A percentile compares a stretch with the other conserved stretches of the same genome.
Conservation (phyloP, 2,888 invertebrate species). For the Agrotis puta region DNA sequence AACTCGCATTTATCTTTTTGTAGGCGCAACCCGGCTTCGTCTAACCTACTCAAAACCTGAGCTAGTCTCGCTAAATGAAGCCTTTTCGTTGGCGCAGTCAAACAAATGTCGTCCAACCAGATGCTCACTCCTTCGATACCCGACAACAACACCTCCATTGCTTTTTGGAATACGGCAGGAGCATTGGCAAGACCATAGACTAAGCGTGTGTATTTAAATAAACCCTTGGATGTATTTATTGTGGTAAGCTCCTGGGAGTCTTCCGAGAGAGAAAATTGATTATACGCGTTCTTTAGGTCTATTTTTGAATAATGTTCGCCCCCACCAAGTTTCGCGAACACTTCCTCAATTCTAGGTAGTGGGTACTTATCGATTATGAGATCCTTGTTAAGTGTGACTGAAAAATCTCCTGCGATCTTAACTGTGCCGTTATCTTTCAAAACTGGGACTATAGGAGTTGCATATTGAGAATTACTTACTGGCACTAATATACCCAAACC, state of each 20-base stretch:
- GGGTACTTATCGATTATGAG: not conserved
- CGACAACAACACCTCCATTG: too few species aligned
- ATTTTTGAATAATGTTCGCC: not conserved
- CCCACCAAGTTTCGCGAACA: not conserved
- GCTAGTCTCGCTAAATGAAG: too few species aligned
- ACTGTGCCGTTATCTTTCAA: not conserved
- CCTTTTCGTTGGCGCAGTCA: too few species aligned
- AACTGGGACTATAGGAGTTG: not conserved
- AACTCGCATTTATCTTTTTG: too few species aligned
- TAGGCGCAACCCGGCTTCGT: too few species aligned
- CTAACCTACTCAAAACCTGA: too few species aligned
- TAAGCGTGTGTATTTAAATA: constrained; percentile 6
- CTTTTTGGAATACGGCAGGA: too few species aligned
- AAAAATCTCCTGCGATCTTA: constrained; percentile 1
- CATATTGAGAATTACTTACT: not conserved
- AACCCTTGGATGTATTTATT: not conserved
- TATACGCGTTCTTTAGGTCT: not conserved
- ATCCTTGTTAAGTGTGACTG: not conserved
- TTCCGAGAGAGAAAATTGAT: not conserved
- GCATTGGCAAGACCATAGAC: not conserved
- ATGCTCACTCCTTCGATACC: too few species aligned
- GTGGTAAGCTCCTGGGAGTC: not conserved
- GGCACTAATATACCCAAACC: not conserved
- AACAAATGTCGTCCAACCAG: not conserved
- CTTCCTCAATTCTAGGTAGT: not conserved